Conservation (phyloP, 1,140 invertebrate genomes). For the Drosophila serrata region DNA sequence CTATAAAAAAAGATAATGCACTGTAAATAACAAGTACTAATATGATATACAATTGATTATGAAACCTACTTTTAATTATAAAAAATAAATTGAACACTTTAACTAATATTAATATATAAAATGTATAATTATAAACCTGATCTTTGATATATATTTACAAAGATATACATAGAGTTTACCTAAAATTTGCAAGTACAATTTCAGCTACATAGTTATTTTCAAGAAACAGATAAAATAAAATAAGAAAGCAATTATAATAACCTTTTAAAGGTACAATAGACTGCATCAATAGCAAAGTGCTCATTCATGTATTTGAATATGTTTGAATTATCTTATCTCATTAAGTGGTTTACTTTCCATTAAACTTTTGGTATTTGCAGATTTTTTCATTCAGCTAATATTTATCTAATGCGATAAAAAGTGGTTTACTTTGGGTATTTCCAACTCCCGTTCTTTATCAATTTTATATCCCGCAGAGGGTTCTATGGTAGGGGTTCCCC, state of each 20-base stretch:
- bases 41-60: not conserved
- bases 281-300: not conserved
- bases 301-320: not conserved
- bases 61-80: too few relatives aligned
- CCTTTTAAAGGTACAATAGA: too few relatives aligned
- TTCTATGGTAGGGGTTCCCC: slow-evolving; percentile 15
- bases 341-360: slow-evolving; percentile 5
- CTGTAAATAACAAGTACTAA: not conserved
- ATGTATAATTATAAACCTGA: too few relatives aligned
- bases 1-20: slow-evolving; percentile 7
- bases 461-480: slow-evolving; percentile 32
- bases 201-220: too few relatives aligned
- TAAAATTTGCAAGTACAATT: too few relatives aligned
- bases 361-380: not conserved
- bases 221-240: too few relatives aligned
- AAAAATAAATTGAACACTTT: not conserved
- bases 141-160: too few relatives aligned
- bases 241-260: too few relatives aligned
- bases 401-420: slow-evolving; percentile 42
- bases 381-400: slow-evolving; percentile 23
- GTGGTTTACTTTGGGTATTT: slow-evolving; percentile 28
- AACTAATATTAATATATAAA: too few relatives aligned
- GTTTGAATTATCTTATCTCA: slow-evolving; percentile 10
- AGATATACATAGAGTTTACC: too few relatives aligned
- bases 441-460: slow-evolving; percentile 20